phyloP scores from a whole-genome alignment of 1,140 invertebrate species.

The Akabosia matsudoensis region DNA sequence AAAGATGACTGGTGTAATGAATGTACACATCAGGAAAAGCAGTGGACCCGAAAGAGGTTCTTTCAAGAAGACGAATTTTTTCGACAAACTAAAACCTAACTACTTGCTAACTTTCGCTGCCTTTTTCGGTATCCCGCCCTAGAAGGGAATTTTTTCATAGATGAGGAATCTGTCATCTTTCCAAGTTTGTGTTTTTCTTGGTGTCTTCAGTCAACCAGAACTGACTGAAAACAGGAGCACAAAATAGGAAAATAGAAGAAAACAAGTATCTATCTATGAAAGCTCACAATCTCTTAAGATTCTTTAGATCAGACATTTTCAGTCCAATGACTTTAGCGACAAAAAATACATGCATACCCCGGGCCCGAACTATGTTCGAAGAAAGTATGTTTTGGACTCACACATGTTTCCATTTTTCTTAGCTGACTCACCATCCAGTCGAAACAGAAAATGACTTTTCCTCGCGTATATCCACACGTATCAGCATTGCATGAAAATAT shows the following conservation, averaged over 20 bases:
- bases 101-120: too few species aligned
- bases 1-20: too few species aligned
- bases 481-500: too few species aligned
- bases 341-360: neutral
- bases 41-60: neutral
- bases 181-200: neutral
- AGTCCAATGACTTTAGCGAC: neutral
- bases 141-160: neutral
- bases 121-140: neutral
- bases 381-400: too few species aligned
- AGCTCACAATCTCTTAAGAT: neutral
- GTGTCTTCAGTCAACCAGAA: slow-evolving; percentile 1
- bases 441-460: neutral
- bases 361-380: too few species aligned
- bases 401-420: neutral
- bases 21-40: neutral
- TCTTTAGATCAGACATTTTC: neutral
- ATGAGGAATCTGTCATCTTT: neutral
- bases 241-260: neutral
- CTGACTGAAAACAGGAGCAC: slow-evolving; percentile 15
- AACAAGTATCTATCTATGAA: neutral
- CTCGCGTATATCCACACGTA: too few species aligned
- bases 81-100: neutral
- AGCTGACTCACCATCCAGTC: neutral
- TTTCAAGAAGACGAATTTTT: neutral